Percentiles rank a stretch among this genome's conserved stretches.
Conservation (phyloP, 1,140 invertebrate species). For the Palaemon carinicauda region DNA sequence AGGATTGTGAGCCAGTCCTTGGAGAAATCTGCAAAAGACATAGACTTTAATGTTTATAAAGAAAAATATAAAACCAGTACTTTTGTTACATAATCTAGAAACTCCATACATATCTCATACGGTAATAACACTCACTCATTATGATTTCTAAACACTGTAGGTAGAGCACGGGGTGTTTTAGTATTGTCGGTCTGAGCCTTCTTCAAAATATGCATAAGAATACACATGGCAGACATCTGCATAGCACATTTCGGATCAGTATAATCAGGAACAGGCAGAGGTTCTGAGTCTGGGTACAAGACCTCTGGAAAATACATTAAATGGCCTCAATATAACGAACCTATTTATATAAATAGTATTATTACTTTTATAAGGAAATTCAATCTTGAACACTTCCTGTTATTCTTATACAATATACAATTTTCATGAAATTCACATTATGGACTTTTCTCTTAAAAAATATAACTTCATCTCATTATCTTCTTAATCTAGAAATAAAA, state of each 20-base stretch:
- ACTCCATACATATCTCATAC: neutral
- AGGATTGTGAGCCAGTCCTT: constrained; percentile 70
- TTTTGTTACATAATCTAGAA: no score
- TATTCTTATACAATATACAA: neutral
- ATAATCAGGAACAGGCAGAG: constrained; percentile 87
- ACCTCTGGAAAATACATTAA: constrained; percentile 74
- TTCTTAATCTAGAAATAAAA: neutral
- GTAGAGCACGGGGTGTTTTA: constrained; percentile 70
- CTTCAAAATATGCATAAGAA: constrained; percentile 95
- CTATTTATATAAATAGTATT: no score
- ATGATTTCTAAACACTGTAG: constrained; percentile 54
- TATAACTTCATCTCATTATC: neutral
- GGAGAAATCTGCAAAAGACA: constrained; percentile 74
- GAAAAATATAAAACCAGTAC: no score
- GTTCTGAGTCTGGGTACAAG: constrained; percentile 90
- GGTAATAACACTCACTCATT: constrained; percentile 47
- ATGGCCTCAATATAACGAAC: neutral
- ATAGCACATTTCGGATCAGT: constrained; percentile 84
- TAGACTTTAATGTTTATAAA: constrained; percentile 32
- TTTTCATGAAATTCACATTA: neutral
- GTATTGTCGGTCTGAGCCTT: constrained; percentile 86
- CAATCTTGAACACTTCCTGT: neutral
- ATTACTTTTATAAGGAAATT: neutral
- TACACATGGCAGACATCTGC: constrained; percentile 92
- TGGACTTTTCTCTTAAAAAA: neutral